Percentiles rank a stretch among this genome's conserved stretches.
Evolutionary conservation across 1,140 invertebrate genomes (phyloP).

Genomic region (Anoplolepis gracilipes): DNA sequence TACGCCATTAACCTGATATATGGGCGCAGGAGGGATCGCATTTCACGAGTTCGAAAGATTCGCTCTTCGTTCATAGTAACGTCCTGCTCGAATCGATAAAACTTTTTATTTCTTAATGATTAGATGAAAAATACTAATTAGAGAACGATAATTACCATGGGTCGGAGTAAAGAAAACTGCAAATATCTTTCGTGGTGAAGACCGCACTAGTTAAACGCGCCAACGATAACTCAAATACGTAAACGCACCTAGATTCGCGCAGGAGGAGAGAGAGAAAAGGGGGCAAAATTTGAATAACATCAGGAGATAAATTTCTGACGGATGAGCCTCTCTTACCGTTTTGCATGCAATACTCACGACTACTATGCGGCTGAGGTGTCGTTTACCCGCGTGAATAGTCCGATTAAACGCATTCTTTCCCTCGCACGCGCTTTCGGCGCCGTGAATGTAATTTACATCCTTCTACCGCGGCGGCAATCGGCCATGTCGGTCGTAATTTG

Average conservation of each 20-base stretch:
- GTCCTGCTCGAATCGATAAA: background rate
- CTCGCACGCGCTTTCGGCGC: background rate
- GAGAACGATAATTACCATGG: background rate
- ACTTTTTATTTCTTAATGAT: background rate
- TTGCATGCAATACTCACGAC: conserved; percentile 51
- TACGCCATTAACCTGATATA: background rate
- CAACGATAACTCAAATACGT: conserved; percentile 56
- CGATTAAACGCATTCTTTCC: conserved; percentile 17
- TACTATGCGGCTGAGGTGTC: conserved; percentile 16
- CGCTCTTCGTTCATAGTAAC: background rate
- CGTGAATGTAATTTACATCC: conserved; percentile 20
- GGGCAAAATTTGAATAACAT: conserved; percentile 66
- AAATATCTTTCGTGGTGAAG: conserved; percentile 7
- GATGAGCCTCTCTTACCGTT: conserved; percentile 14
- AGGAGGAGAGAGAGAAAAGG: background rate
- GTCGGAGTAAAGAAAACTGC: no score
- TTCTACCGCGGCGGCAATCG: background rate
- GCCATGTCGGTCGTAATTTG: background rate
- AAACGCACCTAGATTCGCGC: background rate
- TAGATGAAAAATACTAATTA: background rate
- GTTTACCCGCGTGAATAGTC: conserved; percentile 54
- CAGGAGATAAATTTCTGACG: conserved; percentile 52
- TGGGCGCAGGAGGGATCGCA: background rate
- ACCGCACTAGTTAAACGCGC: conserved; percentile 10
- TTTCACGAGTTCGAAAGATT: background rate